Percentiles rank a stretch among this genome's conserved stretches.
phyloP scores from a whole-genome alignment of 2,113 vertebrate species.

The Bubo blakistoni region DNA sequence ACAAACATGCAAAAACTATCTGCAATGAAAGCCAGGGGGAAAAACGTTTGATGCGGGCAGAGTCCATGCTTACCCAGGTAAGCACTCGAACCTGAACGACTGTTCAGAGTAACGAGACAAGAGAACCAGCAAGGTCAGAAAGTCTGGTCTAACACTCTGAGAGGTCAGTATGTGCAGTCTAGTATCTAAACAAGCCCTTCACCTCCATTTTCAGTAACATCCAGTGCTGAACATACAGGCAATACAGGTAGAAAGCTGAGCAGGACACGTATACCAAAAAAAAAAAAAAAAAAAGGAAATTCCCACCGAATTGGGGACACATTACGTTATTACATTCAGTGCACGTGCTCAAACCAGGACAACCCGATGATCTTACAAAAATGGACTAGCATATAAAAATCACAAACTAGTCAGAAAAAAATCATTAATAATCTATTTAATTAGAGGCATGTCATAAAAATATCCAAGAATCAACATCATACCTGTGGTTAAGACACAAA shows the following conservation, averaged over 20 bases:
- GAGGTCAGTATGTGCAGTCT: background rate
- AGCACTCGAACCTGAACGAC: background rate
- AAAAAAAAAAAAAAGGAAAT: background rate
- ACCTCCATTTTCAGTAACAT: background rate
- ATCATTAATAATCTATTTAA: background rate
- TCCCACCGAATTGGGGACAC: accelerated
- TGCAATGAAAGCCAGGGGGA: background rate
- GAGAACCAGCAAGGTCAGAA: background rate
- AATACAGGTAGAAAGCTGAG: background rate
- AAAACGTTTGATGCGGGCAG: background rate
- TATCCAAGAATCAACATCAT: background rate
- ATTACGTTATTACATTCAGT: accelerated
- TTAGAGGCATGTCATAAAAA: background rate
- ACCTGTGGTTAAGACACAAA: background rate
- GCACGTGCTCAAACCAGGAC: background rate
- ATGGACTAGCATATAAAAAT: background rate
- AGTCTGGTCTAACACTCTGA: background rate
- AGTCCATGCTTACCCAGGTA: background rate
- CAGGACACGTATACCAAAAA: background rate
- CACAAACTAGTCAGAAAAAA: background rate
- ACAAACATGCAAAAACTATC: background rate
- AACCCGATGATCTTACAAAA: background rate
- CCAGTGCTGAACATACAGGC: background rate
- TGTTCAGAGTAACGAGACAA: background rate
- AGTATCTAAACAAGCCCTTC: background rate